Percentiles rank a stretch among this genome's conserved stretches.
phyloP scores from a whole-genome alignment of 2,113 vertebrate species.

The Cepphus grylle region DNA sequence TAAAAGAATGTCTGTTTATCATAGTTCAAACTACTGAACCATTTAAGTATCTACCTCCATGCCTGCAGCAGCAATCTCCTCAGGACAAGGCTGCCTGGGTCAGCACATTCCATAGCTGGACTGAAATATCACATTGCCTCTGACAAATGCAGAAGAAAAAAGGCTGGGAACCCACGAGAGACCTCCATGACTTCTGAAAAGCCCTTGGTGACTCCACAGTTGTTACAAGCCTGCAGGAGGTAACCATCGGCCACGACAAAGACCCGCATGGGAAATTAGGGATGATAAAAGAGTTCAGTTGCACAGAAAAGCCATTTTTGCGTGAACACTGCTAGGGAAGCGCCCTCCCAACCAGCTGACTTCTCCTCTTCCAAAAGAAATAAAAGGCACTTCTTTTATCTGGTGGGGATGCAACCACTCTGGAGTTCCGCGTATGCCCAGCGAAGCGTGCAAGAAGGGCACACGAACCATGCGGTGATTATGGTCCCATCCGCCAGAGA shows the following conservation, averaged over 20 bases:
- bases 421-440: not conserved
- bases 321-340: not conserved
- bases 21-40: not conserved
- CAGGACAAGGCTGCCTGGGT: not conserved
- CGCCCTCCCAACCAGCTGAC: not conserved
- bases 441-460: fast-evolving
- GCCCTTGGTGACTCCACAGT: not conserved
- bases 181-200: not conserved
- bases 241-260: not conserved
- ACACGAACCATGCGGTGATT: not conserved
- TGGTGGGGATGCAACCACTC: not conserved
- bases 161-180: not conserved
- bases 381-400: not conserved
- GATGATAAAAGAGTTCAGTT: not conserved
- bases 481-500: fast-evolving
- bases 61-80: not conserved
- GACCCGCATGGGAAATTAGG: not conserved
- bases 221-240: not conserved
- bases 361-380: not conserved
- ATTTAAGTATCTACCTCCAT: not conserved
- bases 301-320: not conserved
- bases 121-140: not conserved
- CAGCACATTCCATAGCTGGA: not conserved
- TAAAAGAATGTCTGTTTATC: not conserved
- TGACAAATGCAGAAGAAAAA: not conserved